Base-by-base conservation (phyloP, 2,797 vertebrate species). In the Leuciscus waleckii region DNA sequence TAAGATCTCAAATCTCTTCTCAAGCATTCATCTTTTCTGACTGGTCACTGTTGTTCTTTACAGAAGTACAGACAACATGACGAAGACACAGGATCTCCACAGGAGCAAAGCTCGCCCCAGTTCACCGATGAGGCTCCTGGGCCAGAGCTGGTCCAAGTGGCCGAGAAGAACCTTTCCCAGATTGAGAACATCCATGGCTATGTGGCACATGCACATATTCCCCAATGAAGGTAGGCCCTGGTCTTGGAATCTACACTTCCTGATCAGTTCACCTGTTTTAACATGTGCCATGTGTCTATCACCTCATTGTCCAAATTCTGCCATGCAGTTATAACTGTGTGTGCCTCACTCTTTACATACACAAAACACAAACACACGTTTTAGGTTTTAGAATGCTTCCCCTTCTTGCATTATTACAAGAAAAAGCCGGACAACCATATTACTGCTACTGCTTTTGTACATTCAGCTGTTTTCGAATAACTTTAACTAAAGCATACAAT, bases 201-300 rank as follows among this genome's bases (percentile, higher is more conserved):
- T 89, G 98, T 99, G 91, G 96, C 96, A 73, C 98, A 98, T 84
- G 96, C 98, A 75, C 98, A 98, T 90, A 98, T 99, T 98, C 98
- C 1, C 98, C 98, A 32, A 92, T 98, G 93, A 99, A 99, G 97
- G 98, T 99, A 97, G 78, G 91, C 23, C 17, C 13, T 4, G 1
- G 63, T 61, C 37, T 68, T 41, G 11, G 1, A 68, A 67, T 77
- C 69, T 68, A 39, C 43, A 51, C 26, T 35, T 56, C 56, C 39
- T 41, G 58, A 37, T 58, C 23, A 11, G 10, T 73, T 54, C 14
- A 54, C 69, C 14, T 67, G 49, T 83, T 79, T 71, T 17, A 79
- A 54, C 51, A 43, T 79, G 5, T 41, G 17, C 35, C 37, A 73
- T 71, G 8, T 71, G 37, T 77, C 63, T 8, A 11, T 82, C 61